Percentiles rank a stretch among this genome's conserved stretches.
Evolutionary conservation across 2,113 vertebrate species (phyloP).

Genomic region (Alectura lathami): DNA sequence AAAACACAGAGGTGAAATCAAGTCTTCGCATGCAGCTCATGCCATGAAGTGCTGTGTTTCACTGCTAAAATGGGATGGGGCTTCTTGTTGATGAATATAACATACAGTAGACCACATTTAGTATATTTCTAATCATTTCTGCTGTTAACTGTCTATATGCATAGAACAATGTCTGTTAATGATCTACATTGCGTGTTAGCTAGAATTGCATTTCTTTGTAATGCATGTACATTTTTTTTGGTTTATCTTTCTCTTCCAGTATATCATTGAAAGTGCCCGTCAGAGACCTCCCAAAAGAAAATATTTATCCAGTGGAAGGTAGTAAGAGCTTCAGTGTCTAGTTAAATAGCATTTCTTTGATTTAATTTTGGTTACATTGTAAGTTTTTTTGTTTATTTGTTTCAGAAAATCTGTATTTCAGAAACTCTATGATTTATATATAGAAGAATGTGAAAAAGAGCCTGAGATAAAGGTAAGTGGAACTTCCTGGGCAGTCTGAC

Average conservation of each 20-base stretch:
- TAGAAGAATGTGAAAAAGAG: conserved; percentile 99
- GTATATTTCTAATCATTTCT: background rate
- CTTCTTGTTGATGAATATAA: background rate
- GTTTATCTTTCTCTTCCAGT: conserved; percentile 77
- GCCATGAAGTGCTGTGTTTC: background rate
- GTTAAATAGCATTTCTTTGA: background rate
- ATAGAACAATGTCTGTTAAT: background rate
- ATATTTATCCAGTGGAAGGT: conserved; percentile 88
- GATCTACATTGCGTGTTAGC: background rate
- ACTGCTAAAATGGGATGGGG: background rate
- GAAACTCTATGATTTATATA: conserved; percentile 97
- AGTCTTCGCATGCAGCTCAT: background rate
- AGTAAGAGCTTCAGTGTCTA: conserved; percentile 4
- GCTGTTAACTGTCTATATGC: background rate
- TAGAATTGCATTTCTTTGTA: background rate
- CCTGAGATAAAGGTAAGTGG: conserved; percentile 94
- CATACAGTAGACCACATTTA: background rate
- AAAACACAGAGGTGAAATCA: background rate
- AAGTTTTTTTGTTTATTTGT: conserved; percentile 38
- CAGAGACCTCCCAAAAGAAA: conserved; percentile 94
- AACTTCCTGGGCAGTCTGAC: background rate
- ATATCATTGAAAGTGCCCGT: conserved; percentile 97
- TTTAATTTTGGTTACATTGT: conserved; percentile 39
- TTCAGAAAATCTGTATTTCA: conserved; percentile 95
- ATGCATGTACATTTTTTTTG: background rate